Evolutionary conservation across 2,797 vertebrate species (phyloP), one percentile per base, ranked within the genome.

Genomic region (Sylvilagus floridanus): DNA sequence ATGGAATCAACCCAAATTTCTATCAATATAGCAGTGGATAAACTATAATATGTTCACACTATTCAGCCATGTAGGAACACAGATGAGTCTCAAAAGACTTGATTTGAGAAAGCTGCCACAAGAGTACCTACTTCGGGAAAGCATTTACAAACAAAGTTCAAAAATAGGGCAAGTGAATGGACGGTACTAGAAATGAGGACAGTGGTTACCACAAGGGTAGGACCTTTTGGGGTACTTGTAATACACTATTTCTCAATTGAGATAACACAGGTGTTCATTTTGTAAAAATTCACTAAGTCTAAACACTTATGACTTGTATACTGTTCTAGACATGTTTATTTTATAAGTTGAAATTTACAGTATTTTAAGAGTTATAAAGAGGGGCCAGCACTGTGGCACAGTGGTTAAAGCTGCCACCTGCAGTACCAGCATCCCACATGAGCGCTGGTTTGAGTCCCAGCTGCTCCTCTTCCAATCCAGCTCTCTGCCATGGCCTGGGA

Each of bases 291-390:
- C 63, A 93, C 42, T 75, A 86, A 90, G 37, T 37, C 42, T 86
- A 78, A 95, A 81, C 19, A 47, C 69, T 84, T 93, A 63, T 37
- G 24, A 82, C 73, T 37, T 73, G 37, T 50, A 37, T 88, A 62
- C 68, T 94, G 93, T 90, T 69, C 32, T 84, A 57, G 90, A 87
- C 84, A 32, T 75, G 71, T 88, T 82, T 92, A 81, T 79, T 82
- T 91, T 91, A 24, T 68, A 94, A 86, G 37, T 62, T 91, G 42
- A 3, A 75, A 73, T 69, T 82, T 91, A 91, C 28, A 75, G 42
- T 47, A 47, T 47, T 47, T 47, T 47, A 47, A 47, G 42, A 47
- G 42, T 47, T 47, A 47, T 47, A 47, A 47, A 47, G 42, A 47
- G 42, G 8, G 42, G 42, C 42, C 42, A 47, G 42, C 8, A 7